Evolutionary conservation across 2,113 vertebrate species (phyloP), one percentile per base, ranked within the genome.

Genomic region (Paratilapia polleni): DNA sequence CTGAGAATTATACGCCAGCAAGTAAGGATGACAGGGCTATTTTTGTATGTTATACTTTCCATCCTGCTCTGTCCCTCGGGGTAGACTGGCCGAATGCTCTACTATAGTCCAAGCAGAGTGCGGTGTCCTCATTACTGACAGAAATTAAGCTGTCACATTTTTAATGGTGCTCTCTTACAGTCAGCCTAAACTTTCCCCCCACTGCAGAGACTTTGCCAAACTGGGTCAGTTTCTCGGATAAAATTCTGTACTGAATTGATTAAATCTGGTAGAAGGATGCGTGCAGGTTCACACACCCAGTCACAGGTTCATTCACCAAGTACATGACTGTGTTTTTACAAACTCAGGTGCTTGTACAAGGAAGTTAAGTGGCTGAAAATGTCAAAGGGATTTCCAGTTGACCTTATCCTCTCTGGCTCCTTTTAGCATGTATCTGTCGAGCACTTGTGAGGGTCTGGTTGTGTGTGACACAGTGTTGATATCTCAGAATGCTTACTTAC

Each of bases 11-110:
- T 3, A 38, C 76, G 11, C 14, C 52, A 81, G 38, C 8, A 43
- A 77, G 15, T 9, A 4, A 31, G 8, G 76, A 80, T 3, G n/a
- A 85, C 77, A 0, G 12, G 22, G 63, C 85, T 88, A 91, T 92
- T 90, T 92, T 85, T 57, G 80, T 60, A 57, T 2, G 4, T 49
- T 66, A 88, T 60, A 89, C 81, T 89, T 86, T 93, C 89, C 87
- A 76, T 34, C 52, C 62, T 2, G 38, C 63, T 76, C 75, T 22
- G 76, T 91, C 88, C 83, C 84, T 82, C 57, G 31, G 74, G 75
- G 68, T 2, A 15, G 56, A 81, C 80, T 66, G 84, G 58, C 80
- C 89, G 79, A 24, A 86, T 80, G 82, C 38, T 63, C 80, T 24
- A 78, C 81, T 77, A 60, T 64, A 81, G 80, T 70, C 81, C 58